A percentile compares a stretch with the other conserved stretches of the same genome.
phyloP scores from a whole-genome alignment of 2,113 vertebrate genomes.

The Pterocles gutturalis region DNA sequence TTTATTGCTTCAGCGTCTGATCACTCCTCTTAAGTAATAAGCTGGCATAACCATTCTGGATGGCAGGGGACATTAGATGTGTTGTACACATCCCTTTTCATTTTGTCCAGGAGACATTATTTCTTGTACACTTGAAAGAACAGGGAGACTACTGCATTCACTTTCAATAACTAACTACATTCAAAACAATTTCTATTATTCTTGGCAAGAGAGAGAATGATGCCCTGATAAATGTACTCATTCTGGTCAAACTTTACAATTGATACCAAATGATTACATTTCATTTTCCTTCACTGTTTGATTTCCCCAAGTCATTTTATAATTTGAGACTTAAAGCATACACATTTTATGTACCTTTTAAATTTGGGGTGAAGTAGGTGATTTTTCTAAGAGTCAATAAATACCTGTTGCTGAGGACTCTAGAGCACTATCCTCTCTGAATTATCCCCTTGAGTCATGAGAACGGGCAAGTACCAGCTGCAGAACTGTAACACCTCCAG shows the following conservation, averaged over 20 bases:
- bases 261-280: not conserved
- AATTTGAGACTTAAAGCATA: not conserved
- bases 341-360: not conserved
- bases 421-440: not conserved
- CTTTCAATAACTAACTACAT: not conserved
- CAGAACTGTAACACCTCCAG: not conserved
- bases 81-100: not conserved
- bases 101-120: not conserved
- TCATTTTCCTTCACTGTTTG: not conserved
- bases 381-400: slow-evolving; percentile 51
- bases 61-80: not conserved
- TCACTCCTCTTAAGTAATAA: not conserved
- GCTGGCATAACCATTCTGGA: not conserved
- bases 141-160: not conserved
- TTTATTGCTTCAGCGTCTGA: not conserved
- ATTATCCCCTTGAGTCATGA: not conserved
- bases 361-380: slow-evolving; percentile 34
- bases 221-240: not conserved
- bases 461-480: slow-evolving; percentile 2
- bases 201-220: not conserved
- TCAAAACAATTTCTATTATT: not conserved
- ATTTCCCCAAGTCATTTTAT: slow-evolving; percentile 32
- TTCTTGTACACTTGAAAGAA: not conserved
- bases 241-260: not conserved
- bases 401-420: accelerated